These are phyloP conservation scores for Masnerella sp. DNA, from an alignment of 2,888 invertebrate species.

Conservation along the genomic window DNA sequence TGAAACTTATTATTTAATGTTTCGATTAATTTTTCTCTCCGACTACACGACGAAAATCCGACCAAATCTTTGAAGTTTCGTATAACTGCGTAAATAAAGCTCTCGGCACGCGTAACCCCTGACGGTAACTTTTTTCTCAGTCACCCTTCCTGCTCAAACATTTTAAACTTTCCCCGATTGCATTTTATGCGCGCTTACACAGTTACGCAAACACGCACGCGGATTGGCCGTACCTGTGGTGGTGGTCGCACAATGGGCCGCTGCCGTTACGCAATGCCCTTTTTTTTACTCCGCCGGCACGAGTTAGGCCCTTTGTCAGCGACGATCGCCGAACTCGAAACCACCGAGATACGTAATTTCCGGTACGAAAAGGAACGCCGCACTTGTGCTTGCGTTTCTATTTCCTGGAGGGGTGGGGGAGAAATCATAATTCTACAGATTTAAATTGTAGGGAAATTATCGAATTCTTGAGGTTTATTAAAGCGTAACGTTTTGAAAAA, in stretches of 20 bases:
- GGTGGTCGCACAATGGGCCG: slow-evolving; percentile 57
- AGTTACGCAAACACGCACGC: slow-evolving; percentile 56
- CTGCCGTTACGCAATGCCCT: slow-evolving; percentile 66
- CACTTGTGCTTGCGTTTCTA: slow-evolving; percentile 47
- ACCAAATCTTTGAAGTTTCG: no score
- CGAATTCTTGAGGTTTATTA: no score
- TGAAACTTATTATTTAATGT: no score
- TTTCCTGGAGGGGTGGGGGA: slow-evolving; percentile 14
- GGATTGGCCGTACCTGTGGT: slow-evolving; percentile 59
- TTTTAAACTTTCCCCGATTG: slow-evolving; percentile 73
- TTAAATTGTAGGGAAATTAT: no score
- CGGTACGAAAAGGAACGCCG: slow-evolving; percentile 47
- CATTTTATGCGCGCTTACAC: slow-evolving; percentile 56
- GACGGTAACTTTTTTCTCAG: slow-evolving; percentile 46
- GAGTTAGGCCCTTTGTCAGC: slow-evolving; percentile 59
- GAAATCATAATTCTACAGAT: no score
- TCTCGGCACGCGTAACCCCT: slow-evolving; percentile 49
- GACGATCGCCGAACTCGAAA: slow-evolving; percentile 52
- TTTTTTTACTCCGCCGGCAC: slow-evolving; percentile 62
- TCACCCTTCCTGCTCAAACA: slow-evolving; percentile 74
- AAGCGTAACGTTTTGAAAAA: no score
- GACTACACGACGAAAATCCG: neutral
- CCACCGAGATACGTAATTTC: slow-evolving; percentile 58
- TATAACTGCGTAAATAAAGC: slow-evolving; percentile 45
- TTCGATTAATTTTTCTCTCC: no score